Conservation (phyloP, 2,113 vertebrate species). For the Callorhinus ursinus region DNA sequence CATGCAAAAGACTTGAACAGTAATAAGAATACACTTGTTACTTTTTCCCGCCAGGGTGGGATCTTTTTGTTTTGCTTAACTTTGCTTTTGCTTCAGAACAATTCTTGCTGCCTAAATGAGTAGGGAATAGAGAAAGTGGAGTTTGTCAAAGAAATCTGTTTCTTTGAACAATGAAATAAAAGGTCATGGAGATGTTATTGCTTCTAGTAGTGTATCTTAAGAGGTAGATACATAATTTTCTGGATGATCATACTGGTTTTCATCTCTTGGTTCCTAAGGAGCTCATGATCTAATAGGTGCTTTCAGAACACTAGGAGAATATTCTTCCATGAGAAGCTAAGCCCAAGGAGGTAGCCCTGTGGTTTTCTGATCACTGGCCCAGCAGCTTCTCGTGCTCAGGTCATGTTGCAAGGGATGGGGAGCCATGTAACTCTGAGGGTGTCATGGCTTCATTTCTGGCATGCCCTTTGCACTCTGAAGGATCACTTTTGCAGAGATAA, state of each 20-base stretch:
- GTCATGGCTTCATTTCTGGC: not conserved
- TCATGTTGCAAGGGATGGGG: not conserved
- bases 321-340: not conserved
- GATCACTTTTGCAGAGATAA: not conserved
- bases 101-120: not conserved
- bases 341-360: not conserved
- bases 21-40: not conserved
- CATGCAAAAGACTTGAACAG: not conserved
- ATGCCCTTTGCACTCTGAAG: not conserved
- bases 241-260: not conserved
- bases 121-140: not conserved
- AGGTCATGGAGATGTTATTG: not conserved
- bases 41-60: not conserved
- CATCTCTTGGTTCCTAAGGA: not conserved
- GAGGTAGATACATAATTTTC: not conserved
- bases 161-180: not conserved
- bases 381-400: not conserved
- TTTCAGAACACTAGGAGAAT: not conserved
- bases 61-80: not conserved
- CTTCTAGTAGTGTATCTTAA: not conserved
- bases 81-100: not conserved
- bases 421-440: not conserved
- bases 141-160: not conserved
- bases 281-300: not conserved
- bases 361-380: not conserved